These are phyloP conservation scores for Psettodes erumei DNA, from an alignment of 2,113 vertebrate genomes.

Conservation along the genomic window DNA sequence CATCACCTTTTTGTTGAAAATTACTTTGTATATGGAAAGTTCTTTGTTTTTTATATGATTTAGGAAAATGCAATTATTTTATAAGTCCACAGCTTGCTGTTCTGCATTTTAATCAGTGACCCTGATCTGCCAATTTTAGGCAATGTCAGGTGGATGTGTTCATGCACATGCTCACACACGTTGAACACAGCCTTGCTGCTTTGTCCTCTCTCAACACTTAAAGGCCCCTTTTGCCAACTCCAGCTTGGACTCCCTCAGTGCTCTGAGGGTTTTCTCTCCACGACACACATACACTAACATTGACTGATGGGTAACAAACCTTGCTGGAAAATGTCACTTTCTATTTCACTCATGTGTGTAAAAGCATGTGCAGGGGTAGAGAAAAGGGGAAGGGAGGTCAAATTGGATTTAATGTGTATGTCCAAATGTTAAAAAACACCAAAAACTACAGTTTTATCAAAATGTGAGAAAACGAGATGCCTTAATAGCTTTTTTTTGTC, in stretches of 20 bases:
- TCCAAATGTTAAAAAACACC: constrained; percentile 1
- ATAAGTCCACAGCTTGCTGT: not conserved
- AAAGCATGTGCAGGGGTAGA: constrained; percentile 24
- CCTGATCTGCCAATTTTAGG: not conserved
- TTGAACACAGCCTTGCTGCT: constrained; percentile 26
- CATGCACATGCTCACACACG: not conserved
- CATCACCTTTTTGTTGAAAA: not conserved
- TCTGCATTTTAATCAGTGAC: constrained; percentile 13
- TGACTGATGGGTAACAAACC: constrained; percentile 76
- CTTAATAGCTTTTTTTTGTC: not conserved
- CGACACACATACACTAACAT: constrained; percentile 73
- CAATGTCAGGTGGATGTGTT: not conserved
- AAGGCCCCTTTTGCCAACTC: constrained; percentile 28
- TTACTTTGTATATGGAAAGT: not conserved
- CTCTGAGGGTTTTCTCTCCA: constrained; percentile 56
- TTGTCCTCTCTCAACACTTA: constrained; percentile 30
- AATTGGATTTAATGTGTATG: constrained; percentile 25
- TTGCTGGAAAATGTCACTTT: constrained; percentile 70
- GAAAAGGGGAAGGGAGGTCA: constrained; percentile 3
- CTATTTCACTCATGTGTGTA: constrained; percentile 60
- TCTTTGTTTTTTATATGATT: not conserved
- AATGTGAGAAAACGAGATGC: not conserved
- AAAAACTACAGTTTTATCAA: not conserved
- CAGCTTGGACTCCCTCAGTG: constrained; percentile 27
- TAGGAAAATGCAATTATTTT: not conserved